phyloP scores from a whole-genome alignment of 2,113 vertebrate species.

The Rutilus rutilus region DNA sequence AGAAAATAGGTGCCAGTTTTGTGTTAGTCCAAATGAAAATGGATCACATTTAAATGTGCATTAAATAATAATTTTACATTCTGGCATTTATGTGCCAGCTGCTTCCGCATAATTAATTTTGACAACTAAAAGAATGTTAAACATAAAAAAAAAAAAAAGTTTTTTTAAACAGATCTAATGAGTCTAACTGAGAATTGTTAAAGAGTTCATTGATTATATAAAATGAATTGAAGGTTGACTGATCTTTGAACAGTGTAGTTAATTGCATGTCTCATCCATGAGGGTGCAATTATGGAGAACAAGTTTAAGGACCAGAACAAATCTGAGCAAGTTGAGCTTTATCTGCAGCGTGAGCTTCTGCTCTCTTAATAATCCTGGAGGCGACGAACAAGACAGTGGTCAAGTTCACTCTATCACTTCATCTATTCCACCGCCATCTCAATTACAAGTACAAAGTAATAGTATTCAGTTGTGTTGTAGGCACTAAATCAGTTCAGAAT shows the following conservation, averaged over 20 bases:
- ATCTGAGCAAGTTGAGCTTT: too few relatives aligned
- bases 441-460: not conserved
- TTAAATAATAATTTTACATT: not conserved
- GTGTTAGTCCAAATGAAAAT: too few relatives aligned
- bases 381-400: not conserved
- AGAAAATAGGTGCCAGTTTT: too few relatives aligned
- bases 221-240: too few relatives aligned
- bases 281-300: too few relatives aligned
- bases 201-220: not conserved
- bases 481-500: not conserved
- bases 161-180: not conserved
- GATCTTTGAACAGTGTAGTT: too few relatives aligned
- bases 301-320: too few relatives aligned
- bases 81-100: not conserved
- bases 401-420: not conserved
- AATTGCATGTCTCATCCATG: too few relatives aligned
- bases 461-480: not conserved
- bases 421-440: not conserved
- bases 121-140: too few relatives aligned
- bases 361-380: not conserved
- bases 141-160: too few relatives aligned
- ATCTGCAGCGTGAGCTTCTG: not conserved
- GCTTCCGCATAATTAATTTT: too few relatives aligned
- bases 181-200: not conserved
- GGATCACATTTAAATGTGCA: not conserved